Evolutionary conservation across 1,140 invertebrate genomes (phyloP).

Genomic region (Harlomillsia oculata): DNA sequence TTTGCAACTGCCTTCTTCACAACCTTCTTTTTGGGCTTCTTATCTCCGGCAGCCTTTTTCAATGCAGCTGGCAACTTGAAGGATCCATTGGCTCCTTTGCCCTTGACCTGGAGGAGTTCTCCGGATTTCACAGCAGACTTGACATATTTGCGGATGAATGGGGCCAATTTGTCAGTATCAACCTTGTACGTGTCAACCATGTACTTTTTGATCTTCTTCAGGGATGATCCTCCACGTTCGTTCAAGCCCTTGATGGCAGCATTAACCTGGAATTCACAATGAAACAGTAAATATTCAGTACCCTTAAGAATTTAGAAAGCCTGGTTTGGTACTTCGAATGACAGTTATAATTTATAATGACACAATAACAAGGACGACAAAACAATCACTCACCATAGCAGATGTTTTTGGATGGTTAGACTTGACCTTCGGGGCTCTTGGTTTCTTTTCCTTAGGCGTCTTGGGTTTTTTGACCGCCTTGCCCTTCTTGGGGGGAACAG

Average conservation of each 20-base stretch:
- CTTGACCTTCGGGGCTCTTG: slow-evolving; percentile 8
- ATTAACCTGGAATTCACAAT: no score
- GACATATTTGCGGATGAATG: slow-evolving; percentile 53
- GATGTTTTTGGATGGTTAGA: slow-evolving; percentile 21
- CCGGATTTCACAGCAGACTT: slow-evolving; percentile 49
- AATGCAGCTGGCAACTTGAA: slow-evolving; percentile 45
- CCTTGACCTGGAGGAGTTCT: slow-evolving; percentile 50
- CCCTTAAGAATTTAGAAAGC: no score
- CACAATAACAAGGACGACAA: no score
- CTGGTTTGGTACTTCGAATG: no score
- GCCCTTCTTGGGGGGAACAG: slow-evolving; percentile 3
- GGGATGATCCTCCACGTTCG: slow-evolving; percentile 51
- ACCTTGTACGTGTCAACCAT: slow-evolving; percentile 49
- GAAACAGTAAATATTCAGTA: no score
- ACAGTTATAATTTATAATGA: no score
- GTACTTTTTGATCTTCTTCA: slow-evolving; percentile 56
- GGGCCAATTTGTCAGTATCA: slow-evolving; percentile 48
- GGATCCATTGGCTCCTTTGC: slow-evolving; percentile 52
- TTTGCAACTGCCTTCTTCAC: slow-evolving; percentile 35
- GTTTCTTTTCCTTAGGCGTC: slow-evolving; percentile 7
- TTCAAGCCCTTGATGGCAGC: slow-evolving; percentile 52
- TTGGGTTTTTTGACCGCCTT: slow-evolving; percentile 5
- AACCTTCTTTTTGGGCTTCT: slow-evolving; percentile 19
- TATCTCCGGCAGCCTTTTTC: slow-evolving; percentile 30
- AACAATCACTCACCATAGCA: slow-evolving; percentile 41